Base-by-base conservation (phyloP, 2,888 invertebrate genomes). In the Electrophaes corylata region DNA sequence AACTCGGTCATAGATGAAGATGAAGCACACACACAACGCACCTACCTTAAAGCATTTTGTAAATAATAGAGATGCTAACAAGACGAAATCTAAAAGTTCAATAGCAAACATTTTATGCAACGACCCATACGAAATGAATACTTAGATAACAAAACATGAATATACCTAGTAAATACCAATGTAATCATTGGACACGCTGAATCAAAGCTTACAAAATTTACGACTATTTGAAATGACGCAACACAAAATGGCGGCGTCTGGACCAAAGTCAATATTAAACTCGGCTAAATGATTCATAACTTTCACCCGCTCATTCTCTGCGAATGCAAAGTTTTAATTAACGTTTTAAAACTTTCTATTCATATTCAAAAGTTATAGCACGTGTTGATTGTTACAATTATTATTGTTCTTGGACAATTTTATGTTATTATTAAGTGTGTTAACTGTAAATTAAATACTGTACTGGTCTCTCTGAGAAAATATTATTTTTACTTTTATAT, bases 241-340 rank as follows among this genome's bases (percentile, higher is more conserved):
- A 79, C 68, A 69, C 54, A 60, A 68, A 76, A 71, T 59, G 54
- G 54, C 65, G 62, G 60, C 60, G 57, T 56, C 61, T 66, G 63
- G 66, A 62, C 70, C 71, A 73, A 73, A 76, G 71, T 74, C 75
- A 76, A 79, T 78, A 79, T 73, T 67, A 73, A 73, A 72, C 67
- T 69, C 66, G 73, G 72, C 66, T 65, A 72, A 74, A 73, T 73
- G 77, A 72, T 64, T 76, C 73, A 70, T 71, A 67, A 67, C 71
- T 71, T 71, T 76, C 78, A 69, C 76, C 77, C 67, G 66, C 69
- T 67, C 74, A 74, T 72, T 75, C 75, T 69, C 71, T 73, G 70
- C 74, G 69, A 81, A 78, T 79, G 72, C 73, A 69, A 84, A 82
- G 79, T 83, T 86, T 82, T 82, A 85, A 86, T 85, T 84, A 85